Base-by-base conservation (phyloP, 2,888 invertebrate genomes). In the Dynastes tityus region DNA sequence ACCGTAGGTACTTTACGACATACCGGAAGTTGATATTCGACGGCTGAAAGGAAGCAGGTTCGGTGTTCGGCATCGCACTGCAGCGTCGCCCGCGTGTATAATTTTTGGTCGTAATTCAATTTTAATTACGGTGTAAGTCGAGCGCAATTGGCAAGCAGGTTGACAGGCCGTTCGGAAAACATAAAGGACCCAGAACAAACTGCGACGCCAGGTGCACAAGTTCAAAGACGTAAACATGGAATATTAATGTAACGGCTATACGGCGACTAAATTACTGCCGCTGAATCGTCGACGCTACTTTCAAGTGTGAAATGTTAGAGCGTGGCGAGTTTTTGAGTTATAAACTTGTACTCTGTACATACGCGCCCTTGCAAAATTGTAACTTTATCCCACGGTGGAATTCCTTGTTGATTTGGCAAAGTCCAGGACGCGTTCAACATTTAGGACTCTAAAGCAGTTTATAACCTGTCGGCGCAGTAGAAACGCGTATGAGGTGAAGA, bases 221-320 rank as follows among this genome's bases (percentile, higher is more conserved):
- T 80, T 78, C 77, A 81, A 79, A 78, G 80, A 80, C 78, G 79
- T 81, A 80, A 81, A 81, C 76, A 80, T 73, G 68, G 64, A 75
- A 81, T 79, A 81, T 81, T 81, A 81, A 80, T 81, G 79, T 79
- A 75, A 70, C 70, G 51, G 67, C 63, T 61, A 45, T 45, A 63
- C 75, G 63, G 63, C 13, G 40, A 55, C 29, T 63, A 32, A 63
- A 63, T 63, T 63, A 63, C 63, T 29, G 32, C 63, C 45, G 2
- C 9, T 13, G 63, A 63, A 63, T 63, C 9, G 63, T 29, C 63
- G 63, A 13, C 63, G 27, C 13, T n/a, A 13, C 32, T 63, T 63
- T 63, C 11, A 11, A 63, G 63, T 29, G 63, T 32, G 29, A 63
- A 63, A 29, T 9, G 63, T 63, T 61, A 63, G 5, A 37, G 13